A percentile compares a stretch with the other conserved stretches of the same genome.
Evolutionary conservation across 1,140 invertebrate genomes (phyloP).

Genomic region (Cherax destructor): DNA sequence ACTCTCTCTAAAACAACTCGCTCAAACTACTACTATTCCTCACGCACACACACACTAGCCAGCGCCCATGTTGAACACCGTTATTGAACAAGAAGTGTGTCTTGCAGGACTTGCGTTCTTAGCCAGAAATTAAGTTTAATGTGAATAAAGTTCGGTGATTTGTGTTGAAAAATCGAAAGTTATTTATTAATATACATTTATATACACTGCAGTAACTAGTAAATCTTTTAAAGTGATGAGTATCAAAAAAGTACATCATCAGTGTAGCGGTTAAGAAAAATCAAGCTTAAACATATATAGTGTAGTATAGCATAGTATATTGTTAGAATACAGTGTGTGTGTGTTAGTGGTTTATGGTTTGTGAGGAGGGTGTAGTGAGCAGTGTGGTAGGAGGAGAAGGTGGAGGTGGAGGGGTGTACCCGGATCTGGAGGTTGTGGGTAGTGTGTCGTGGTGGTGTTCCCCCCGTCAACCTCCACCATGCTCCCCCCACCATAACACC

Average conservation of each 20-base stretch:
- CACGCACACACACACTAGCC: background rate
- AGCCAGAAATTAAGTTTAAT: background rate
- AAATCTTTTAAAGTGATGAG: background rate
- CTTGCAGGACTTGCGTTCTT: background rate
- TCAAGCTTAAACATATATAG: no score
- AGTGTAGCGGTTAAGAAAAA: no score
- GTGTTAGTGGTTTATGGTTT: background rate
- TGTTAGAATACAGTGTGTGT: background rate
- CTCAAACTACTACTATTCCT: background rate
- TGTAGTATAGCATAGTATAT: no score
- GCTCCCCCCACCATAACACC: conserved; percentile 2
- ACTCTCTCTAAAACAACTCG: background rate
- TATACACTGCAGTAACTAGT: background rate
- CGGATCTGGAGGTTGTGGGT: conserved; percentile 10
- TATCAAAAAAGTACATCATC: background rate
- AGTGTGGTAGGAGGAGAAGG: background rate
- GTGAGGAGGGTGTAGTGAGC: background rate
- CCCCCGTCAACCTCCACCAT: background rate
- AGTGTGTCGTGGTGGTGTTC: background rate
- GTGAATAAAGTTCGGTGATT: background rate
- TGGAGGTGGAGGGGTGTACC: background rate
- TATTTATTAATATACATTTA: background rate
- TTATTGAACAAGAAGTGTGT: background rate
- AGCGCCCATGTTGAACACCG: background rate
- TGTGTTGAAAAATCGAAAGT: background rate